These are phyloP conservation scores for Tiliacea aurago DNA, from an alignment of 2,888 invertebrate species.

Conservation along the genomic window DNA sequence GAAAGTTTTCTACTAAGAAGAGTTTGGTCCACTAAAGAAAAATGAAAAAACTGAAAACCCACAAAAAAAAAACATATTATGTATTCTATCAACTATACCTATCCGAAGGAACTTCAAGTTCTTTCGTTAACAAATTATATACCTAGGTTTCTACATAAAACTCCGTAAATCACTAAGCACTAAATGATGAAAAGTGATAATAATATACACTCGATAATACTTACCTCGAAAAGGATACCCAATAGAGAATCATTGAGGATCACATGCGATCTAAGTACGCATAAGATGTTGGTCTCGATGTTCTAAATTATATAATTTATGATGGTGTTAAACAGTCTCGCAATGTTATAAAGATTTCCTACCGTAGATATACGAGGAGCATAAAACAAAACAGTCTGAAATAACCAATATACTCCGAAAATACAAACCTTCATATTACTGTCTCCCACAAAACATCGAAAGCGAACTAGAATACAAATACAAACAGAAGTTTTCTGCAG, in stretches of 20 bases:
- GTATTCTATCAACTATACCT: background rate
- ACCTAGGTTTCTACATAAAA: background rate
- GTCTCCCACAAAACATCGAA: background rate
- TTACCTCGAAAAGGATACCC: background rate
- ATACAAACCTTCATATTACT: background rate
- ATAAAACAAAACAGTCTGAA: background rate
- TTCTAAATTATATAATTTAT: background rate
- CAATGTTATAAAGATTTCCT: background rate
- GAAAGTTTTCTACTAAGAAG: slow-evolving; percentile 9
- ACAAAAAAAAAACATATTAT: background rate
- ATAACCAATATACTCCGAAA: background rate
- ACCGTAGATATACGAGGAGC: background rate
- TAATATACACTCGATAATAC: too few species aligned
- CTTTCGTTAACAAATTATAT: background rate
- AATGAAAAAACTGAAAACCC: background rate
- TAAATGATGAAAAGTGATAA: slow-evolving; percentile 67
- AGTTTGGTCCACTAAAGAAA: background rate
- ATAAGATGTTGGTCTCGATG: background rate
- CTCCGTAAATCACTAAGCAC: slow-evolving; percentile 67
- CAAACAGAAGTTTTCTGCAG: background rate
- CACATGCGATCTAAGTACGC: background rate
- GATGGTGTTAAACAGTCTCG: background rate
- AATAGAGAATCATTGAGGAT: background rate
- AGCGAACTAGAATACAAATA: slow-evolving; percentile 14
- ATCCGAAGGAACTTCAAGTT: background rate